Conservation (phyloP, 2,797 vertebrate species). For the Halcyon badia region DNA sequence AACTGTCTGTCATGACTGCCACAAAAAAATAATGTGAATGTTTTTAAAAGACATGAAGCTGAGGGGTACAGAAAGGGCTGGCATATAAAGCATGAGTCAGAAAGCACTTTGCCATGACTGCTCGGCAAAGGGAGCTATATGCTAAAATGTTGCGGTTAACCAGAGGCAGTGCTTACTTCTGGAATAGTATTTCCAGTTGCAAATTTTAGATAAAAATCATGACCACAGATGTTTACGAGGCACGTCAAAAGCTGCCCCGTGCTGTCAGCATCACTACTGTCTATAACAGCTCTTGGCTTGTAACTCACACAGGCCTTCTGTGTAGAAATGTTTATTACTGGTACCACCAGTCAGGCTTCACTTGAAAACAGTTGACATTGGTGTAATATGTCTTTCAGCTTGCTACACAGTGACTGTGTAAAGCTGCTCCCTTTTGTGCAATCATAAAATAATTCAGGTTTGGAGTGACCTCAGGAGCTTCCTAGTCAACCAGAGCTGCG, state of each 20-base stretch:
- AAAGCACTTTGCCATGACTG: background rate
- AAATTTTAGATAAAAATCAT: background rate
- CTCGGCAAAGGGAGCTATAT: background rate
- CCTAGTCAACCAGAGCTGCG: accelerated
- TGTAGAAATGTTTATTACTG: background rate
- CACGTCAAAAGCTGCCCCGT: background rate
- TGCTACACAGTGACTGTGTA: background rate
- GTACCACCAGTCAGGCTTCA: background rate
- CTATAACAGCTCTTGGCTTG: background rate
- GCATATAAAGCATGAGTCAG: background rate
- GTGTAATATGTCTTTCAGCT: background rate
- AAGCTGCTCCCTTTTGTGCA: background rate
- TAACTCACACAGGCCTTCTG: background rate
- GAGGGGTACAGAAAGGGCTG: background rate
- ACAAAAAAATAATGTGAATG: background rate
- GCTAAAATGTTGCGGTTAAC: background rate
- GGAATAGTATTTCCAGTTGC: background rate
- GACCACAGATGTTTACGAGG: background rate
- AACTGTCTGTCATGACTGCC: background rate
- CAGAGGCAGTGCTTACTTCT: background rate
- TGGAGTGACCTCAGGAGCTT: background rate
- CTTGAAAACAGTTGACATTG: background rate
- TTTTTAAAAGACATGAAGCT: background rate
- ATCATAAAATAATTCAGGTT: background rate
- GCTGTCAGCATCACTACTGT: background rate